phyloP scores from a whole-genome alignment of 2,797 vertebrate species.

The Echiichthys vipera region DNA sequence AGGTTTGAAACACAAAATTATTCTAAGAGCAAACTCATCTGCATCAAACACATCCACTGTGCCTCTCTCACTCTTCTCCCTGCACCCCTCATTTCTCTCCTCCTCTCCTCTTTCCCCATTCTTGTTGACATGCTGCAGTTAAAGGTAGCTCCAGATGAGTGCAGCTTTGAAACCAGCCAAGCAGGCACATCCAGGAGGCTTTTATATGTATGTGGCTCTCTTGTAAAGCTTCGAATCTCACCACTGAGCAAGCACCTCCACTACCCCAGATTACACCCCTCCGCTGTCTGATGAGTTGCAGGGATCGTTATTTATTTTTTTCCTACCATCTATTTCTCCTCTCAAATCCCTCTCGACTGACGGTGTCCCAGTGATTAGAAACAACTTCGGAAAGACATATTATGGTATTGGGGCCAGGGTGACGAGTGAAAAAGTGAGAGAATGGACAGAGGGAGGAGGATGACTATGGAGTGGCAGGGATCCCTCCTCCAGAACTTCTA shows the following conservation, averaged over 20 bases:
- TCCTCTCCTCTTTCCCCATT: neutral
- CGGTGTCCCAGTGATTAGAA: conserved; percentile 67
- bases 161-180: conserved; percentile 72
- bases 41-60: conserved; percentile 45
- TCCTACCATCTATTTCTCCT: conserved; percentile 57
- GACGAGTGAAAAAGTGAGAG: conserved; percentile 26
- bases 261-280: conserved; percentile 59
- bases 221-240: conserved; percentile 74
- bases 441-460: conserved; percentile 35
- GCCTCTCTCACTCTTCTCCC: conserved; percentile 15
- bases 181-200: conserved; percentile 65
- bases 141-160: conserved; percentile 78
- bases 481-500: conserved; percentile 46
- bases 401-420: conserved; percentile 33
- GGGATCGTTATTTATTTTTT: conserved; percentile 67
- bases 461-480: conserved; percentile 41
- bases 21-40: conserved; percentile 50
- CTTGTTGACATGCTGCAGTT: conserved; percentile 74
- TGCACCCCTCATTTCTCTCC: neutral
- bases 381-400: conserved; percentile 69
- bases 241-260: conserved; percentile 56
- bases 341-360: conserved; percentile 46
- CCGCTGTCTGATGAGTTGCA: conserved; percentile 65
- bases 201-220: conserved; percentile 68
- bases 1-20: conserved; percentile 38